Evolutionary conservation across 2,113 vertebrate genomes (phyloP), one percentile per base, ranked within the genome.

Genomic region (Piliocolobus tephrosceles): DNA sequence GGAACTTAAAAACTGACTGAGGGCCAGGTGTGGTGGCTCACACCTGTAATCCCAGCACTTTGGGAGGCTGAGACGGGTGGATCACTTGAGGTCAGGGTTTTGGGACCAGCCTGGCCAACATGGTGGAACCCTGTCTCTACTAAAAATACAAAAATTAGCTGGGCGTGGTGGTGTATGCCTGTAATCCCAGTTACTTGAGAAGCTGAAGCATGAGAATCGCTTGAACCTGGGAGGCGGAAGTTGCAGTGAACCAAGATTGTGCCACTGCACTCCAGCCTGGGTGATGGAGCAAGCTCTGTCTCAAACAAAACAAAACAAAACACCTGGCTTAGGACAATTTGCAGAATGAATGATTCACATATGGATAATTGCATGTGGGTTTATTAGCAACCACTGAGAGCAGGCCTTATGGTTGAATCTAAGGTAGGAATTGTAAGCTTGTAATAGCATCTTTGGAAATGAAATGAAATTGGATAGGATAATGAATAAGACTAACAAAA

Each of bases 111-210:
- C 32, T 68, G 66, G 14, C 2, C 32, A 68, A 68, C 66, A 35
- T n/a, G 66, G 32, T n/a, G 66, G 30, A 35, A 68, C 32, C 66
- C 32, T 1, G 16, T 68, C 66, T 68, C 32, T 8, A 68, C 6
- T 8, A 68, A 35, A 68, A 68, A 68, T 68, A 68, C 8, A 35
- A 68, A n/a, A 68, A n/a, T 35, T 68, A 68, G 66, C 32, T 18
- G 16, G 32, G 32, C 1, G 0, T n/a, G 66, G 32, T n/a, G 32
- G 6, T 68, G 32, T 16, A 18, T 1, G 16, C 7, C 66, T n/a
- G 32, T 18, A 68, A 35, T 68, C 32, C 66, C 32, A n/a, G 66
- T 32, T 68, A 17, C 32, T 68, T 68, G 66, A 9, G 16, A 68
- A 32, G 32, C 7, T 68, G 32, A 68, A 14, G 32, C 16, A 68